Conservation (phyloP, 2,797 vertebrate species). For the Arrhamphus sclerolepis region DNA sequence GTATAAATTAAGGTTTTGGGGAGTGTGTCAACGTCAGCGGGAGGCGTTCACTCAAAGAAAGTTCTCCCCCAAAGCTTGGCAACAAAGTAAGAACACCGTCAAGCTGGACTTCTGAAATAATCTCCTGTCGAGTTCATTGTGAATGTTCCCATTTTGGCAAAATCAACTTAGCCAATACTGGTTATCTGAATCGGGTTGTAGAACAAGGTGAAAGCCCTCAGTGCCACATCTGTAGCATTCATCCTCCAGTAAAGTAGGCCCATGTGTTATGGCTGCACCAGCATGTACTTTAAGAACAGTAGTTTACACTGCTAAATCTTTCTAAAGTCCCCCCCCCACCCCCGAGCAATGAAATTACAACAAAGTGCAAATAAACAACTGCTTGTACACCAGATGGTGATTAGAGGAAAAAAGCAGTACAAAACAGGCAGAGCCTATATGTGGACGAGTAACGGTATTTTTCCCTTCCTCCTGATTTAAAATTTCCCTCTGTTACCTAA, state of each 20-base stretch:
- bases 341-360: conserved; percentile 29
- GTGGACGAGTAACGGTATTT: conserved; percentile 17
- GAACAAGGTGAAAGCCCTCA: background rate
- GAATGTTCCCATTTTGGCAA: conserved; percentile 6
- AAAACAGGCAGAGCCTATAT: conserved; percentile 28
- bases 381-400: conserved; percentile 48
- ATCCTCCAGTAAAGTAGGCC: background rate
- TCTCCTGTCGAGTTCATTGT: background rate
- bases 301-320: conserved; percentile 33
- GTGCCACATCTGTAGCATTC: conserved; percentile 5
- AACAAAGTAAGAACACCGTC: conserved; percentile 8
- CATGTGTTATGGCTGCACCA: conserved; percentile 11
- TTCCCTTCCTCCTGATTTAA: conserved; percentile 36
- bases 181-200: conserved; percentile 7
- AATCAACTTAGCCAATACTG: conserved; percentile 3
- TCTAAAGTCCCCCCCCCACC: conserved; percentile 7
- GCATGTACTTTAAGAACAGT: conserved; percentile 9
- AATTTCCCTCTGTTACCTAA: conserved; percentile 32
- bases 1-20: conserved; percentile 13
- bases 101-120: conserved; percentile 18
- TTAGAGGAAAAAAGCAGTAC: conserved; percentile 30
- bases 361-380: conserved; percentile 69
- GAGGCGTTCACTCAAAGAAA: conserved; percentile 8
- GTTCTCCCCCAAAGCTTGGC: conserved; percentile 12
- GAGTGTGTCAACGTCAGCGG: conserved; percentile 12